Conservation (phyloP, 2,113 vertebrate species). For the Limanda limanda region DNA sequence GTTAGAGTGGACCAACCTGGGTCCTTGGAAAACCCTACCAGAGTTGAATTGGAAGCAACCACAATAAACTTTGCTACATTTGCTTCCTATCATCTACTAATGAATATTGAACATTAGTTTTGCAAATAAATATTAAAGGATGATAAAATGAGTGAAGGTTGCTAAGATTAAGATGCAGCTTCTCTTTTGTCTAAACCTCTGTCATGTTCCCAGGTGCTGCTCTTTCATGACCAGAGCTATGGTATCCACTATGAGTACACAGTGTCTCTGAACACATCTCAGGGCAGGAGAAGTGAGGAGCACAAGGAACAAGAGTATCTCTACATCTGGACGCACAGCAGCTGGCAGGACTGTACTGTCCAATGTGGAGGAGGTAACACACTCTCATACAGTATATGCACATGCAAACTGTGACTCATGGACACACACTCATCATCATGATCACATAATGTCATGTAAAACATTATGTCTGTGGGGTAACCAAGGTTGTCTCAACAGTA, state of each 20-base stretch:
- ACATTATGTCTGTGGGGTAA: not conserved
- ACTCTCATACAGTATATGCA: not conserved
- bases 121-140: not conserved
- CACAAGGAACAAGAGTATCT: conserved; percentile 86
- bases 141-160: conserved; percentile 34
- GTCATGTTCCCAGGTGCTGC: conserved; percentile 86
- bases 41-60: too few species aligned
- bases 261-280: conserved; percentile 88
- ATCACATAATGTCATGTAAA: not conserved
- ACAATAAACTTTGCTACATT: too few species aligned
- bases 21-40: too few species aligned
- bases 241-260: conserved; percentile 98
- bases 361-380: conserved; percentile 94
- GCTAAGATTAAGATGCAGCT: not conserved
- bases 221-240: conserved; percentile 97
- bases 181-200: not conserved
- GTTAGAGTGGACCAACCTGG: too few species aligned
- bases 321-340: conserved; percentile 96
- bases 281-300: conserved; percentile 80
- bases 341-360: conserved; percentile 93
- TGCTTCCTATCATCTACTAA: too few species aligned
- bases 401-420: not conserved
- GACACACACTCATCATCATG: not conserved
- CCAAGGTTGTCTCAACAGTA: not conserved
- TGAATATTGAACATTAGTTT: not conserved